phyloP scores from a whole-genome alignment of 23 tunicate genomes.

The Phallusia fumigata region DNA sequence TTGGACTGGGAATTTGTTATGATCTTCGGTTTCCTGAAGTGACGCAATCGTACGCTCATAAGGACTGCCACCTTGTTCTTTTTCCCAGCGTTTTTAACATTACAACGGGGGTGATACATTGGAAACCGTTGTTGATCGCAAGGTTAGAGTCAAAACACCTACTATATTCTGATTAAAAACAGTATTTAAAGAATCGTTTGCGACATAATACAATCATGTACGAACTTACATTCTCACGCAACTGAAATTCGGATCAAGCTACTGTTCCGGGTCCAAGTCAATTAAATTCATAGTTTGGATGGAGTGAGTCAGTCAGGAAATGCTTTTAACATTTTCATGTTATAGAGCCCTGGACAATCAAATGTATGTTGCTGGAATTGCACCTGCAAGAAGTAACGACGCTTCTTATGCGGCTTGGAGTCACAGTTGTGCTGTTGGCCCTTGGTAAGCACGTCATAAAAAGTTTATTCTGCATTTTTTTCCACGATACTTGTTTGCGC shows the following conservation, averaged over 20 bases:
- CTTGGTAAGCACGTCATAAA: constrained; percentile 69
- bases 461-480: too few species aligned
- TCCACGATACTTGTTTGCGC: too few species aligned
- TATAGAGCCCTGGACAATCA: constrained; percentile 83
- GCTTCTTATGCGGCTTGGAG: constrained; percentile 87
- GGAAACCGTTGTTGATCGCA: constrained; percentile 79
- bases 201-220: too few species aligned
- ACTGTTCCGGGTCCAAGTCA: too few species aligned
- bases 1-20: constrained; percentile 94
- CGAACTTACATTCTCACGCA: too few species aligned
- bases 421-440: constrained; percentile 64
- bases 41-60: constrained; percentile 62
- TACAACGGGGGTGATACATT: constrained; percentile 93
- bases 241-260: too few species aligned
- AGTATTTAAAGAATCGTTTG: too few species aligned
- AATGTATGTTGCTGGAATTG: constrained; percentile 72
- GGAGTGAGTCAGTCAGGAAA: too few species aligned
- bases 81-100: constrained; percentile 98
- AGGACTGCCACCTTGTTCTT: constrained; percentile 77
- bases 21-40: constrained; percentile 91
- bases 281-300: too few species aligned
- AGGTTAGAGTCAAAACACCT: constrained; percentile 32
- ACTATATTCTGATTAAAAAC: too few species aligned
- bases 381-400: constrained; percentile 84
- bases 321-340: too few species aligned